Percentiles rank a stretch among this genome's conserved stretches.
These are phyloP conservation scores for Tuberolachnus salignus DNA, from an alignment of 2,888 invertebrate species.

Conservation along the genomic window DNA sequence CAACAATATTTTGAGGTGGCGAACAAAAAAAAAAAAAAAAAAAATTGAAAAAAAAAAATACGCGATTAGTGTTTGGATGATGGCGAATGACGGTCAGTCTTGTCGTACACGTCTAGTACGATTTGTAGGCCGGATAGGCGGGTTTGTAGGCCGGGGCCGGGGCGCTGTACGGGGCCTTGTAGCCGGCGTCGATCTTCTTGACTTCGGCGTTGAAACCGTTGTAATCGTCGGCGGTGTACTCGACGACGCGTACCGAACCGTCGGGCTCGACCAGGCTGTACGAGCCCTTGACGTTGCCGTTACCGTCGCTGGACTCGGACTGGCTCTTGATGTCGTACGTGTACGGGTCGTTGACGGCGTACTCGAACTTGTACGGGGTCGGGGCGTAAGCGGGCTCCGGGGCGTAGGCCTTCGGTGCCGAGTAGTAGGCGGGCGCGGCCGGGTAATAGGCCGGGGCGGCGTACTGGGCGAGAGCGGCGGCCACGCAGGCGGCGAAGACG, in stretches of 20 bases:
- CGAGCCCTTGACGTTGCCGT: conserved; percentile 57
- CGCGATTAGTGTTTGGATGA: no score
- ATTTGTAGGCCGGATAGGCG: neutral
- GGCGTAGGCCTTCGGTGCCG: conserved; percentile 42
- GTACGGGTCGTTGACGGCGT: conserved; percentile 47
- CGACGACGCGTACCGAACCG: conserved; percentile 46
- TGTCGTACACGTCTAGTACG: conserved; percentile 4
- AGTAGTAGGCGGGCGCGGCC: conserved; percentile 17
- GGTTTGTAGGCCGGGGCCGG: conserved; percentile 11
- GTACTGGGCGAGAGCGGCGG: conserved; percentile 59
- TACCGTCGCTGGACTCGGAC: conserved; percentile 42
- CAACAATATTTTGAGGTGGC: no score
- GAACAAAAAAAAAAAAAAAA: no score
- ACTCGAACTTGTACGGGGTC: conserved; percentile 47
- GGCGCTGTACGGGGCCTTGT: conserved; percentile 41
- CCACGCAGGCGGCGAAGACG: conserved; percentile 46
- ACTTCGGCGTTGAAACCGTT: conserved; percentile 55
- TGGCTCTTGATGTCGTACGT: conserved; percentile 51
- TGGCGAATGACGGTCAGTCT: neutral
- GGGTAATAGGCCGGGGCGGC: conserved; percentile 3
- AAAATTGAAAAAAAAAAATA: no score
- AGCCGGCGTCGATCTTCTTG: conserved; percentile 49
- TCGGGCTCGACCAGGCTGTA: conserved; percentile 45
- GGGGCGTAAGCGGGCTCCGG: conserved; percentile 6
- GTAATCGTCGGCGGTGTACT: conserved; percentile 54